Conservation (phyloP, 2,888 invertebrate genomes). For the Perdita meconis region DNA sequence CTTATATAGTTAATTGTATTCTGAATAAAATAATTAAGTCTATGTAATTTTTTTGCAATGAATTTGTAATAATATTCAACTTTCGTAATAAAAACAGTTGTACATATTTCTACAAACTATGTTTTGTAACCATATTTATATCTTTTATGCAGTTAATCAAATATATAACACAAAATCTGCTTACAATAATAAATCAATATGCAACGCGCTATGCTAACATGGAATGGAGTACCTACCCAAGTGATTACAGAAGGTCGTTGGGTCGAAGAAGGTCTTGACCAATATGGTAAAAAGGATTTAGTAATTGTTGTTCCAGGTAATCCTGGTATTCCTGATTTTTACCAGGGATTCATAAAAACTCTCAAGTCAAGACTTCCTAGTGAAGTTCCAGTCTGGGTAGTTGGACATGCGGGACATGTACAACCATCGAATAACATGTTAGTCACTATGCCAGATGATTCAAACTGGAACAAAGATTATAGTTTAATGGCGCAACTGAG, state of each 20-base stretch:
- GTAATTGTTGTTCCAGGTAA: constrained; percentile 93
- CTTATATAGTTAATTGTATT: not conserved
- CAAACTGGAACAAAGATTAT: constrained; percentile 85
- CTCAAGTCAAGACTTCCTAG: constrained; percentile 87
- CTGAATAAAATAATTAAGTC: not conserved
- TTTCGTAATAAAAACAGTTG: too few species aligned
- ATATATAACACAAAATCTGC: not conserved
- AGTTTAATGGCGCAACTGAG: constrained; percentile 91
- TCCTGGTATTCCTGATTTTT: constrained; percentile 94
- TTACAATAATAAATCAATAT: constrained; percentile 69
- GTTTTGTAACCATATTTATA: not conserved
- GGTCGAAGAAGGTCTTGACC: constrained; percentile 84
- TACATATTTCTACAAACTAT: not conserved
- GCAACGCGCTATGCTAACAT: constrained; percentile 84
- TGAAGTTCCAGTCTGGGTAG: constrained; percentile 90
- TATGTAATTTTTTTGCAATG: not conserved
- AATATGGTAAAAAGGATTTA: constrained; percentile 85
- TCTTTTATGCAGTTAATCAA: not conserved
- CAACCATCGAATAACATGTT: constrained; percentile 85
- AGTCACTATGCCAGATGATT: constrained; percentile 77
- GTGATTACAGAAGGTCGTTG: constrained; percentile 90
- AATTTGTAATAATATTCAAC: too few species aligned
- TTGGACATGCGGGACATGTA: constrained; percentile 94
- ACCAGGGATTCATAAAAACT: constrained; percentile 89
- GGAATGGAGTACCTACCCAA: constrained; percentile 90